Conservation (phyloP, 2,113 vertebrate genomes). For the Chiloscyllium plagiosum region DNA sequence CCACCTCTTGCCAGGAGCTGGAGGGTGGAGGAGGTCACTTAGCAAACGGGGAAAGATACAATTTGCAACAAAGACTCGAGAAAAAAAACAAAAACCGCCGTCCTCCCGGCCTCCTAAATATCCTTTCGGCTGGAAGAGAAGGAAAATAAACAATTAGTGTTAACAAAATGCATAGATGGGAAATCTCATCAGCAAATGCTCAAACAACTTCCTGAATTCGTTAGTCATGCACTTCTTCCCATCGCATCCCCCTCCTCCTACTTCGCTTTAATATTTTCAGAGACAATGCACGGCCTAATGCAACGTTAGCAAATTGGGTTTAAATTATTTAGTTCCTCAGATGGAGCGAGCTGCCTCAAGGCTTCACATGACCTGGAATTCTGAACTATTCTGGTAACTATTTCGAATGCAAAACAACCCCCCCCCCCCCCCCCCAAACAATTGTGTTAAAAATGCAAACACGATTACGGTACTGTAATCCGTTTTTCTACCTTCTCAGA, state of each 20-base stretch:
- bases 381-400: not conserved
- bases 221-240: not conserved
- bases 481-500: not conserved
- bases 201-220: not conserved
- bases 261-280: not conserved
- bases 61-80: constrained; percentile 66
- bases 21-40: constrained; percentile 58
- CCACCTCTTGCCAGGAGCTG: constrained; percentile 8
- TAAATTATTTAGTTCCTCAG: constrained; percentile 3
- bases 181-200: not conserved
- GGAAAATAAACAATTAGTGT: too few species aligned
- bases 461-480: not conserved
- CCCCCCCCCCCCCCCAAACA: not conserved
- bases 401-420: not conserved
- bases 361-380: not conserved
- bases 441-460: not conserved
- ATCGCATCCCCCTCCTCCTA: too few species aligned
- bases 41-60: constrained; percentile 60
- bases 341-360: not conserved
- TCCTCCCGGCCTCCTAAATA: constrained; percentile 47
- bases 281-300: not conserved
- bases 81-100: constrained; percentile 65
- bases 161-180: not conserved
- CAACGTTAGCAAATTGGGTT: not conserved
- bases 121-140: too few species aligned